A percentile compares a stretch with the other conserved stretches of the same genome.
Evolutionary conservation across 2,888 invertebrate species (phyloP).

Genomic region (Agrochola lychnidis): DNA sequence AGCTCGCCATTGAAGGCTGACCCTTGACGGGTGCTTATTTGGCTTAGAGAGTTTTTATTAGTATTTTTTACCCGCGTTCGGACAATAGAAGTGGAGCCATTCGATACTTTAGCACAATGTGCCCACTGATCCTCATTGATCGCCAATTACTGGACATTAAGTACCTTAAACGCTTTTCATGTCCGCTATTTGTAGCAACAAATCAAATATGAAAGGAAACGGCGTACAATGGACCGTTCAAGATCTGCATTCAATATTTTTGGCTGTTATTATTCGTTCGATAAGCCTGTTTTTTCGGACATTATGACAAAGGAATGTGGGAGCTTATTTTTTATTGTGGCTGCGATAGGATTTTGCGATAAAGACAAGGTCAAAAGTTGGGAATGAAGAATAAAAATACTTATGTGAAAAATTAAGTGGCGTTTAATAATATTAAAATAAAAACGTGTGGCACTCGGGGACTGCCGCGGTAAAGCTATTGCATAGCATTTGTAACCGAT

Average conservation of each 20-base stretch:
- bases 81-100: conserved; percentile 82
- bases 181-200: conserved; percentile 89
- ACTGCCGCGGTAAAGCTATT: too few species aligned
- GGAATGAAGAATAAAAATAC: conserved; percentile 4
- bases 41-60: conserved; percentile 79
- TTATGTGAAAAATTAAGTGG: background rate
- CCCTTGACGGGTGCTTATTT: conserved; percentile 82
- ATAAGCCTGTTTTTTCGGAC: conserved; percentile 82
- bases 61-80: conserved; percentile 78
- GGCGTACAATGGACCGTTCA: conserved; percentile 83
- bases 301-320: conserved; percentile 76
- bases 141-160: conserved; percentile 91
- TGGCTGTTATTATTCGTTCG: conserved; percentile 81
- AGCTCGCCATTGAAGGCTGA: conserved; percentile 80
- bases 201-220: conserved; percentile 86
- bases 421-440: background rate
- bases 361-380: conserved; percentile 74
- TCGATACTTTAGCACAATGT: conserved; percentile 88
- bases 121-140: conserved; percentile 91
- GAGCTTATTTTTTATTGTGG: conserved; percentile 74
- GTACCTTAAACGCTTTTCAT: conserved; percentile 90
- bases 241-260: conserved; percentile 83
- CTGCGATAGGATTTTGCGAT: conserved; percentile 73
- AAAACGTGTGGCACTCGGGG: too few species aligned
- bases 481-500: too few species aligned